These are phyloP conservation scores for Holacanthus passer DNA, from an alignment of 2,113 vertebrate genomes.

Conservation along the genomic window DNA sequence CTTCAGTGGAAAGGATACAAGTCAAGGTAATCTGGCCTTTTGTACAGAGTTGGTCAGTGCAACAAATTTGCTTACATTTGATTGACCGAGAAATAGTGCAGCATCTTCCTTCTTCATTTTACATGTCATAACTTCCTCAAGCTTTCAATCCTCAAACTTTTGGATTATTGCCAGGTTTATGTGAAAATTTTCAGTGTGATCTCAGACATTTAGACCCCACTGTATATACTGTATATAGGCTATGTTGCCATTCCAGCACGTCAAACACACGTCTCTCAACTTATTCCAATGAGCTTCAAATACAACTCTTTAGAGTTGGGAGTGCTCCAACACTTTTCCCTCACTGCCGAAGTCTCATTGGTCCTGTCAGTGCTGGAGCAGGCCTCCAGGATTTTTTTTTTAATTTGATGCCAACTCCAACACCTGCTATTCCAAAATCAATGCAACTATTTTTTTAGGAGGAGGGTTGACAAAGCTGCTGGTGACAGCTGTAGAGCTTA, in stretches of 20 bases:
- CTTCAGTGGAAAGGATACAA: too few relatives aligned
- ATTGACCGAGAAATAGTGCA: too few relatives aligned
- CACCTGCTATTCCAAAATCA: conserved; percentile 49
- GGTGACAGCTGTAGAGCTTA: conserved; percentile 32
- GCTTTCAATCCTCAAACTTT: too few relatives aligned
- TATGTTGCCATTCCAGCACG: conserved; percentile 14
- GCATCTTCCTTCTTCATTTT: too few relatives aligned
- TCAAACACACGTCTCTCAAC: conserved; percentile 46
- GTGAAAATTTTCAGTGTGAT: too few relatives aligned
- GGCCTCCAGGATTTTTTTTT: conserved; percentile 19
- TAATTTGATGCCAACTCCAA: conserved; percentile 30
- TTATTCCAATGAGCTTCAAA: conserved; percentile 60
- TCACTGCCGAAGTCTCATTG: background rate
- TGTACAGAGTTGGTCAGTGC: too few relatives aligned
- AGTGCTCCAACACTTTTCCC: conserved; percentile 46
- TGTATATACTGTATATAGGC: conserved; percentile 8
- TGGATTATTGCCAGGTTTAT: too few relatives aligned
- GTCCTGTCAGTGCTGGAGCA: background rate
- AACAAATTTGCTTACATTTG: too few relatives aligned
- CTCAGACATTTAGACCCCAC: too few relatives aligned
- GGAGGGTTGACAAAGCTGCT: conserved; percentile 17
- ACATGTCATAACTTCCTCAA: too few relatives aligned
- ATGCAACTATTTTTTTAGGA: conserved; percentile 27
- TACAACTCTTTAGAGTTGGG: conserved; percentile 55
- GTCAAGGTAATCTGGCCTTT: too few relatives aligned